Percentiles rank a stretch among this genome's conserved stretches.
phyloP scores from a whole-genome alignment of 2,113 vertebrate species.

The Otus sunia region DNA sequence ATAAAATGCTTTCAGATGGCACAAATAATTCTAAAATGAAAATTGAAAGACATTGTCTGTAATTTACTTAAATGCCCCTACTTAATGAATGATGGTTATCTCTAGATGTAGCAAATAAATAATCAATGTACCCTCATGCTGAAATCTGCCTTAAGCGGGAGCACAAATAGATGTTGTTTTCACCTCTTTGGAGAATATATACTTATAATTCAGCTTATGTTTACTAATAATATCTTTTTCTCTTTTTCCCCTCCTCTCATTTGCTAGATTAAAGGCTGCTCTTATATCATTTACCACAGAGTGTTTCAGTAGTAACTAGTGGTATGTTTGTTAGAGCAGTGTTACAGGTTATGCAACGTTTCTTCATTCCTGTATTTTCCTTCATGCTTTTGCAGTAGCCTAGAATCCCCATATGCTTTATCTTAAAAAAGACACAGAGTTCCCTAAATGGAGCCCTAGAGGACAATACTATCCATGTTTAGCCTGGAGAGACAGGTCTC shows the following conservation, averaged over 20 bases:
- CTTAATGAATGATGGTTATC: not conserved
- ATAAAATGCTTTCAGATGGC: not conserved
- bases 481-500: not conserved
- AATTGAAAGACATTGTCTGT: not conserved
- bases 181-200: constrained; percentile 4
- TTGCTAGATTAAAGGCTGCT: constrained; percentile 32
- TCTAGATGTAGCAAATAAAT: constrained; percentile 5
- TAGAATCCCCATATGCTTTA: not conserved
- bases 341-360: not conserved
- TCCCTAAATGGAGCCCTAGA: not conserved
- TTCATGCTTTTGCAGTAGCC: not conserved
- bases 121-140: not conserved
- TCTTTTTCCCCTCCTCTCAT: not conserved
- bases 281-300: not conserved
- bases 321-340: not conserved
- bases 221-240: constrained; percentile 11
- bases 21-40: not conserved
- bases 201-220: constrained; percentile 20
- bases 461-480: not conserved
- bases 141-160: not conserved
- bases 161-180: constrained; percentile 26
- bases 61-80: not conserved
- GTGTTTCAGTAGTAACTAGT: not conserved
- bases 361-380: not conserved
- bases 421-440: not conserved